A percentile compares a stretch with the other conserved stretches of the same genome.
These are phyloP conservation scores for Cyanoramphus novaezelandiae DNA, from an alignment of 2,113 vertebrate species.

Conservation along the genomic window DNA sequence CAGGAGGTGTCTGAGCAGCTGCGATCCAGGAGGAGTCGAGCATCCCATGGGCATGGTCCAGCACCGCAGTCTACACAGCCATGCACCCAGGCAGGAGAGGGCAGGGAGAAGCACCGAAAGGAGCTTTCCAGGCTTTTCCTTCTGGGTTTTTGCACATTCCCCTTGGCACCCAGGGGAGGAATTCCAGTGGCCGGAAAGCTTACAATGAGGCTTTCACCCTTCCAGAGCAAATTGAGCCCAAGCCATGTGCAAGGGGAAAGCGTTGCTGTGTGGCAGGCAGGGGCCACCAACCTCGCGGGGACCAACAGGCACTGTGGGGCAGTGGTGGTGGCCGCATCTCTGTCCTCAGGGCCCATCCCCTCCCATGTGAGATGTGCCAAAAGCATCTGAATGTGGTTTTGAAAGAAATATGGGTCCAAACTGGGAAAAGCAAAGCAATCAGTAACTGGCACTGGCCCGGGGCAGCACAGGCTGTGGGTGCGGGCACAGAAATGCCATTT, in stretches of 20 bases:
- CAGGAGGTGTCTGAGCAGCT: background rate
- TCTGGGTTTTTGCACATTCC: background rate
- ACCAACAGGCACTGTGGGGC: background rate
- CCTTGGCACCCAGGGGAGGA: background rate
- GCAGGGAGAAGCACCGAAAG: background rate
- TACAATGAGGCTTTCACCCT: background rate
- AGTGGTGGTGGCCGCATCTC: background rate
- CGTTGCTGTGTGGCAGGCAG: background rate
- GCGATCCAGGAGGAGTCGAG: background rate
- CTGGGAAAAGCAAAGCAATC: background rate
- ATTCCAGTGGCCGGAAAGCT: background rate
- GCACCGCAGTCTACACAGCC: rapidly evolving
- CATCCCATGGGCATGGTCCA: background rate
- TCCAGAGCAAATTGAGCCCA: background rate
- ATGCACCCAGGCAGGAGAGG: background rate
- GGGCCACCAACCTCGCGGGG: background rate
- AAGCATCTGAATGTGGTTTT: background rate
- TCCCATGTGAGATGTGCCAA: rapidly evolving
- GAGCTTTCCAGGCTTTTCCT: background rate
- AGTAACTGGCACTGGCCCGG: background rate
- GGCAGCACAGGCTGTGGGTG: background rate
- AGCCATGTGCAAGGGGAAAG: background rate
- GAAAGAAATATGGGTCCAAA: background rate
- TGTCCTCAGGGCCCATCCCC: background rate
- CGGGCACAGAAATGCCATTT: background rate